phyloP scores from a whole-genome alignment of 1,140 invertebrate genomes.

The Charaxes varanes region DNA sequence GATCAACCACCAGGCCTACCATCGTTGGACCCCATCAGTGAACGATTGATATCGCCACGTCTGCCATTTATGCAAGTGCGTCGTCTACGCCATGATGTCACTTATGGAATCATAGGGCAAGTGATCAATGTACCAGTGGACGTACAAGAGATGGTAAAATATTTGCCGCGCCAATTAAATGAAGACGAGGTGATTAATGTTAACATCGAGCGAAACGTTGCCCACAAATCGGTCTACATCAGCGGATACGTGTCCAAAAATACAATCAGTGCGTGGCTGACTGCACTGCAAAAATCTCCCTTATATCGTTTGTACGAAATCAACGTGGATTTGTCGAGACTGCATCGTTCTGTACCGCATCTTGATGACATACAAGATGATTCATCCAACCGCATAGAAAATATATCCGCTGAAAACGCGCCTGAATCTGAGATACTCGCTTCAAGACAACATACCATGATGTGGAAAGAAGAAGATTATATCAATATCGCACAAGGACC shows the following conservation, averaged over 20 bases:
- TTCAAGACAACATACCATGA: conserved; percentile 29
- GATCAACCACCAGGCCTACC: conserved; percentile 28
- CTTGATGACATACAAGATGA: conserved; percentile 23
- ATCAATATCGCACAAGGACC: conserved; percentile 29
- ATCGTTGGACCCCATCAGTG: conserved; percentile 41
- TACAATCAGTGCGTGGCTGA: conserved; percentile 25
- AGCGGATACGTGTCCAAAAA: conserved; percentile 26
- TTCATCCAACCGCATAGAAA: conserved; percentile 25
- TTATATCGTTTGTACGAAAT: conserved; percentile 33
- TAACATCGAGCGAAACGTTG: conserved; percentile 26
- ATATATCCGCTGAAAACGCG: conserved; percentile 21
- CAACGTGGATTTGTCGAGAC: conserved; percentile 30
- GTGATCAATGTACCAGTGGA: conserved; percentile 53
- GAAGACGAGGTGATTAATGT: conserved; percentile 47
- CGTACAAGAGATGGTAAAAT: conserved; percentile 44
- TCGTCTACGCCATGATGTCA: conserved; percentile 40
- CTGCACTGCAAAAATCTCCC: conserved; percentile 25
- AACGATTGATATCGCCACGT: conserved; percentile 46
- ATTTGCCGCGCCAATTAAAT: conserved; percentile 41
- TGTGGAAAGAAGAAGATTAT: conserved; percentile 38
- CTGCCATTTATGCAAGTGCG: conserved; percentile 55
- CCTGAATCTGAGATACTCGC: conserved; percentile 29
- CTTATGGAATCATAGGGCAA: conserved; percentile 48
- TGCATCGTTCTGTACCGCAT: conserved; percentile 17
- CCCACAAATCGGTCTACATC: conserved; percentile 26